Base-by-base conservation (phyloP, 1,140 invertebrate genomes). In the Rhyacophila brunnea region DNA sequence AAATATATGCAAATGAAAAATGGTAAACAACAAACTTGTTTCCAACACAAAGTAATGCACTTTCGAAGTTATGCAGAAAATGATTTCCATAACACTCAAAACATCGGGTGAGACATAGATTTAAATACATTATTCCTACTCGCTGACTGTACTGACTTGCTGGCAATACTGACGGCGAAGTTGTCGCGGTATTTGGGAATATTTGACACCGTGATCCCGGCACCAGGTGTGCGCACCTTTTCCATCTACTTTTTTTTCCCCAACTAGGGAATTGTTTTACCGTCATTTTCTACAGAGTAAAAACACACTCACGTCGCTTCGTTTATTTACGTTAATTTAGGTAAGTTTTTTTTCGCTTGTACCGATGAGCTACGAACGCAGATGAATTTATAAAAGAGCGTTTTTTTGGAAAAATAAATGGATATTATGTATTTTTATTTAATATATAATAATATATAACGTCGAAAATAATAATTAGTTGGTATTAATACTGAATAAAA, bases 91-190 rank as follows among this genome's bases (percentile, higher is more conserved):
- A 40, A 40, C 11, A 40, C 38, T 40, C 38, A 40, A 40, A 35
- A 40, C 38, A 6, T 11, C 11, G 38, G 38, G 11, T 15, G 38
- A 40, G n/a, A 40, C 38, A 15, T 11, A 45, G 9, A 45, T 45
- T 45, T 45, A 45, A 45, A 45, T 45, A 45, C n/a, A 45, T 45
- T 45, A 45, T 45, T 7, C 11, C 43, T 5, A 45, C n/a, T 17
- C 17, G 14, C 13, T 15, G 43, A 45, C 43, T 17, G 18, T 4
- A 17, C 11, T n/a, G 38, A 15, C 38, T 40, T 40, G 9, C 23
- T 28, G 9, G 9, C 23, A 28, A 28, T 28, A 36, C 48, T 51
- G 48, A 28, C 14, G 15, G 23, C 18, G 35, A 51, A 51, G 32
- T 35, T 51, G 32, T 51, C 20, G 14, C 7, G n/a, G 15, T 19